Evolutionary conservation across 1,140 invertebrate genomes (phyloP).

Genomic region (Orchesella cincta): DNA sequence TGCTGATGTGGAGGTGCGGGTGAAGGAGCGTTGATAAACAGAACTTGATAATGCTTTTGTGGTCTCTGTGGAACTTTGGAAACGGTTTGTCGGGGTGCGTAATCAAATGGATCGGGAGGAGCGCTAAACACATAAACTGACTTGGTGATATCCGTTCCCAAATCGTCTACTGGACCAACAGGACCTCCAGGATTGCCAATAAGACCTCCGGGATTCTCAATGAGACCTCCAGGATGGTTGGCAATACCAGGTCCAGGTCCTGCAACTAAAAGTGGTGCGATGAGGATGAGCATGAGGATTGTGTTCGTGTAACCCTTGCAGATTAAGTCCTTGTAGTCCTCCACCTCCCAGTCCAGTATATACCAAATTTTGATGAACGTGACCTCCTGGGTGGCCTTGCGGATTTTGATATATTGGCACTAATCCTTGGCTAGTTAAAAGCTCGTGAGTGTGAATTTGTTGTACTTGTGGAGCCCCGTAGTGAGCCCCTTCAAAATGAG

Average conservation of each 20-base stretch:
- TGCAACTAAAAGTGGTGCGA: neutral
- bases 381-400: neutral
- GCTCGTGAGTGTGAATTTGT: constrained; percentile 14
- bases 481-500: constrained; percentile 1
- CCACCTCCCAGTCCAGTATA: neutral
- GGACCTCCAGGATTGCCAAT: neutral
- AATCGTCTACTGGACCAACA: neutral
- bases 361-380: neutral
- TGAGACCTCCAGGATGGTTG: neutral
- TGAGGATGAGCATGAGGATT: neutral
- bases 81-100: constrained; percentile 15
- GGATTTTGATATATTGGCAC: neutral
- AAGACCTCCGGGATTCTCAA: neutral
- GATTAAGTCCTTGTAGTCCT: neutral
- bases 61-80: constrained; percentile 26
- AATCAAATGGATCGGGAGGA: constrained; percentile 36
- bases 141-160: constrained; percentile 31
- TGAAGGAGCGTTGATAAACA: constrained; percentile 36
- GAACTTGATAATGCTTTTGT: constrained; percentile 41
- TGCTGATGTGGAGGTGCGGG: constrained; percentile 28
- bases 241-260: neutral
- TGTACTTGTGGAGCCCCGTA: neutral
- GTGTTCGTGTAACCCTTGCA: too few relatives aligned
- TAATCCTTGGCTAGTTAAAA: neutral
- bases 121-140: constrained; percentile 37